Evolutionary conservation across 1,140 invertebrate genomes (phyloP), one percentile per base, ranked within the genome.

Genomic region (Lethocerus indicus): DNA sequence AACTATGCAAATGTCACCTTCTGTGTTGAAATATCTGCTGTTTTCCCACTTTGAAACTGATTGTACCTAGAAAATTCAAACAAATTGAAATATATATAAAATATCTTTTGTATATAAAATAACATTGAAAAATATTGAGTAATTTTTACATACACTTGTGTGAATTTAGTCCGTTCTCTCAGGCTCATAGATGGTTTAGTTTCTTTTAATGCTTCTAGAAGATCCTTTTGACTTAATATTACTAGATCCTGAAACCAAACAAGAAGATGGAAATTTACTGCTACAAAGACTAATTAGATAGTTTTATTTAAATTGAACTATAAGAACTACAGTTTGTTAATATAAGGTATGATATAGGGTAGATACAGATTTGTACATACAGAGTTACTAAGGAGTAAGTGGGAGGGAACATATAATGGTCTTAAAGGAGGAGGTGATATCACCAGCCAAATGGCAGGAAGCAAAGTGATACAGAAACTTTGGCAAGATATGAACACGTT

Each of bases 131-230:
- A 16, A 5, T 5, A 49, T 49, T 9, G 16, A 43, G 28, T 44
- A 43, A n/a, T n/a, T 2, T 28, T 51, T 51, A 67, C 67, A 69
- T 57, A 62, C 62, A 64, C 66, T 46, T 40, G 51, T 50, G 65
- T 55, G 55, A 69, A 71, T 46, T 60, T 63, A 16, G 52, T 25
- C 40, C 64, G 62, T 50, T 74, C 71, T 25, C 54, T 44, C 12
- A 50, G 46, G 26, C 61, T 62, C 21, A 74, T 62, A 9, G 71
- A 72, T 13, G 71, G 70, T 50, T 59, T 63, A 36, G 65, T 69
- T 27, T 64, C 61, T 36, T 59, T 53, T 9, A 66, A 49, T 20
- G 67, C 67, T 13, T 62, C 50, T 28, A 61, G 25, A 28, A 72
- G 52, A 54, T 71, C 26, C 6, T 23, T 12, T 24, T 49, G 46